These are phyloP conservation scores for Crossaster papposus DNA, from an alignment of 53 echinoderm and acorn worm species.

Conservation along the genomic window DNA sequence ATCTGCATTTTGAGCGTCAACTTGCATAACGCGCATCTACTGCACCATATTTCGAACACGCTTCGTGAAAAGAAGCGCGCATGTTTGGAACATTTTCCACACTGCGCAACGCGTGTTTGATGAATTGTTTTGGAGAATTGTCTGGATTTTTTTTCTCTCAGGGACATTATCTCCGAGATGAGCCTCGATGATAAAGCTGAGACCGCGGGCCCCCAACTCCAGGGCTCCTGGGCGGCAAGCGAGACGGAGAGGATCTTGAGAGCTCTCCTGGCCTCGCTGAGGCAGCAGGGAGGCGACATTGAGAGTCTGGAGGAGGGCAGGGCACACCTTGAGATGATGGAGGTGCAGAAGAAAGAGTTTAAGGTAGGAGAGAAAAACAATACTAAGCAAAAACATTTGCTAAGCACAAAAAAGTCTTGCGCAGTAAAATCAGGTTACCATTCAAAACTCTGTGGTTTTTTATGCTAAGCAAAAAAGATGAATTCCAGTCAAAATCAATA, in stretches of 20 bases:
- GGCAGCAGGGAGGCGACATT: constrained; percentile 55
- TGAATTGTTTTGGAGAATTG: not conserved
- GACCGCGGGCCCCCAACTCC: constrained; percentile 52
- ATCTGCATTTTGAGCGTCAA: too few relatives aligned
- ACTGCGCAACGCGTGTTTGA: too few relatives aligned
- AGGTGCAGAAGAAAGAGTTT: constrained; percentile 92
- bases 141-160: not conserved
- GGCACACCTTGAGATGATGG: constrained; percentile 73
- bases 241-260: constrained; percentile 80
- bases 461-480: too few relatives aligned
- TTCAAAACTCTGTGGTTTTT: too few relatives aligned
- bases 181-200: constrained; percentile 11
- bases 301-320: constrained; percentile 61
- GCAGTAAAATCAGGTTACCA: too few relatives aligned
- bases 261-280: constrained; percentile 67
- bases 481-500: too few relatives aligned
- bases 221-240: constrained; percentile 89
- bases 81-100: too few relatives aligned
- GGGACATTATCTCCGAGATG: constrained; percentile 15
- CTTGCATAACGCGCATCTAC: too few relatives aligned
- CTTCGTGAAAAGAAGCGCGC: too few relatives aligned
- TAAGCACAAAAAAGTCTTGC: too few relatives aligned
- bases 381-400: too few relatives aligned
- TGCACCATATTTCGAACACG: too few relatives aligned
- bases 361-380: constrained; percentile 78